Percentiles rank a stretch among this genome's conserved stretches.
Evolutionary conservation across 37 sponge, comb jelly and placozoan species (phyloP).

Genomic region (Aplysina aerophoba): DNA sequence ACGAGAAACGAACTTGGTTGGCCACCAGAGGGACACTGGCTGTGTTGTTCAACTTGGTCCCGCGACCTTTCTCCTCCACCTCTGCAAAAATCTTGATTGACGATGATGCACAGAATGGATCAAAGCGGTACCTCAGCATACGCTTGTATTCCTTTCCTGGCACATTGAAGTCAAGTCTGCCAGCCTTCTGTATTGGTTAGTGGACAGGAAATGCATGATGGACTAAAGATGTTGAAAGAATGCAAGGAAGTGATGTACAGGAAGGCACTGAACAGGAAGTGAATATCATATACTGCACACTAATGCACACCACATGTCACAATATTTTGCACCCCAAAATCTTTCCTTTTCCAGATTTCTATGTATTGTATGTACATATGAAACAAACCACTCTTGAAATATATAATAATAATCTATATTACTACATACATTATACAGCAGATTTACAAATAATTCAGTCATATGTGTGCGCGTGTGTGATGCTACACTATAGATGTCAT

Average conservation of each 20-base stretch:
- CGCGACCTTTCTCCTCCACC: conserved; percentile 49
- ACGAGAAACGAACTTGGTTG: conserved; percentile 28
- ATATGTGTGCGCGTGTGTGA: background rate
- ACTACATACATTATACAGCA: background rate
- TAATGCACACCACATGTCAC: too few species aligned
- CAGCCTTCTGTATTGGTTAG: conserved; percentile 37
- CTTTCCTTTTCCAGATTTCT: too few species aligned
- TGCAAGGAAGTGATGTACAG: too few species aligned
- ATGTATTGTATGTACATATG: too few species aligned
- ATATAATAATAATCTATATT: too few species aligned
- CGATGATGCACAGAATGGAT: conserved; percentile 60
- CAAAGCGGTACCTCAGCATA: conserved; percentile 40
- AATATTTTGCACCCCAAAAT: too few species aligned
- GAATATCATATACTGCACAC: too few species aligned
- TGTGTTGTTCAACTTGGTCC: conserved; percentile 14
- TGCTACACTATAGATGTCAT: background rate
- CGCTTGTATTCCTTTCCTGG: conserved; percentile 16
- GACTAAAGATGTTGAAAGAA: too few species aligned
- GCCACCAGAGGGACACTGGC: conserved; percentile 42
- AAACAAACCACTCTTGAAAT: too few species aligned
- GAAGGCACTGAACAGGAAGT: too few species aligned
- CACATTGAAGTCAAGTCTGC: conserved; percentile 22
- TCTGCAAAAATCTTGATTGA: conserved; percentile 36
- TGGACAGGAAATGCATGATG: too few species aligned
- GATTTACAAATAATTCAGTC: background rate